Evolutionary conservation across 2,797 vertebrate genomes (phyloP).

Genomic region (Helicolenus hilgendorfi): DNA sequence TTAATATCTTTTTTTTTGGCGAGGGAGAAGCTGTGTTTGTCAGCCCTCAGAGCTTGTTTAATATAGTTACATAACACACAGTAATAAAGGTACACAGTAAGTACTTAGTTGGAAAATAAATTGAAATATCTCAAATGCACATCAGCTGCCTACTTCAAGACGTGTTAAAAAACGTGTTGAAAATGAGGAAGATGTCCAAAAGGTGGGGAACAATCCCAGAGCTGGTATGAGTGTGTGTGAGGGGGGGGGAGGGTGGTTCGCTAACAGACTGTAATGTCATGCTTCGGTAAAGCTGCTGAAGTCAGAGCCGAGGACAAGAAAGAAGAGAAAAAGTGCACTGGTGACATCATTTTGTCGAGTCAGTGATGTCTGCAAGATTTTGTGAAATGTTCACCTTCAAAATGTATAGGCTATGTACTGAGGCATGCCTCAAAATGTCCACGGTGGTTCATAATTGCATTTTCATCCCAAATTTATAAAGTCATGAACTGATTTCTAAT

Average conservation of each 20-base stretch:
- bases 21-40: not conserved
- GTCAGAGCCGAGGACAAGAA: constrained; percentile 33
- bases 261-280: constrained; percentile 59
- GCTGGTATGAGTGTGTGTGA: constrained; percentile 2
- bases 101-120: not conserved
- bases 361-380: constrained; percentile 37
- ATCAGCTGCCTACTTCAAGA: constrained; percentile 15
- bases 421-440: not conserved
- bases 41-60: not conserved
- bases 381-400: not conserved
- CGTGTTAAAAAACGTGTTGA: constrained; percentile 10
- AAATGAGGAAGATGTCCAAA: constrained; percentile 41
- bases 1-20: not conserved
- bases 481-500: not conserved
- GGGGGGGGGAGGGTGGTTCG: constrained; percentile 3
- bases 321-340: constrained; percentile 15
- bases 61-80: not conserved
- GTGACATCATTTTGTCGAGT: constrained; percentile 62
- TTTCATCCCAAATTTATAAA: not conserved
- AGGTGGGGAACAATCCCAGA: constrained; percentile 45
- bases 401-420: not conserved
- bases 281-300: constrained; percentile 61
- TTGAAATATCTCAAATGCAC: not conserved
- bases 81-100: not conserved
- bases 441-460: not conserved